Percentiles rank a stretch among this genome's conserved stretches.
These are phyloP conservation scores for Scolopax mira DNA, from an alignment of 2,113 vertebrate genomes.

Conservation along the genomic window DNA sequence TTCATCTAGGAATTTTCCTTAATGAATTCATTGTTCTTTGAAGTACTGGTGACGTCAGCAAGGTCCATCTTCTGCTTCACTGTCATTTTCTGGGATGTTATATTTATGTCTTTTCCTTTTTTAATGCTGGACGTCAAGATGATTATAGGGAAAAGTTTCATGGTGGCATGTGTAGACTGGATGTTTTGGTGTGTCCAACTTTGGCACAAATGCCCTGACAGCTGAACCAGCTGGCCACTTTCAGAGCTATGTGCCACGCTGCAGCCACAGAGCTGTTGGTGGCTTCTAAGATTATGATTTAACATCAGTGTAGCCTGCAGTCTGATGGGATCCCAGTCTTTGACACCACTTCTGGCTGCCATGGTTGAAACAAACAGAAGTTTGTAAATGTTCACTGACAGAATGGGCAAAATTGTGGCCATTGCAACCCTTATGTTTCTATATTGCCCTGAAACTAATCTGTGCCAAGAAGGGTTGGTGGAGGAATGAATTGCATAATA, in stretches of 20 bases:
- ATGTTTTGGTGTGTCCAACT: not conserved
- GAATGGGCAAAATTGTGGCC: not conserved
- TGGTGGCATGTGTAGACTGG: rapidly evolving
- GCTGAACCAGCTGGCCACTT: not conserved
- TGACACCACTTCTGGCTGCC: not conserved
- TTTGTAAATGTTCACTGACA: not conserved
- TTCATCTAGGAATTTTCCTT: not conserved
- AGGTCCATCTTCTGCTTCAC: not conserved
- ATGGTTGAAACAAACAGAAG: not conserved
- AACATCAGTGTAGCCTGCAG: not conserved
- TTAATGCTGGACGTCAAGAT: not conserved
- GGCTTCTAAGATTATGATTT: not conserved
- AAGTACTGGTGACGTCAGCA: not conserved
- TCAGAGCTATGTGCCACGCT: not conserved
- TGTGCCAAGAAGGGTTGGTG: not conserved
- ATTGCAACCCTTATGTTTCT: not conserved
- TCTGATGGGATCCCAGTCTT: not conserved
- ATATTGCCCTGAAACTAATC: not conserved
- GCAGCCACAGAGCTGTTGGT: not conserved
- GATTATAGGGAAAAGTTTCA: not conserved
- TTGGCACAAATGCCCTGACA: not conserved
- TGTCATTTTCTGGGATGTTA: not conserved
- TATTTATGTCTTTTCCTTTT: not conserved
- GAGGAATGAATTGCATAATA: not conserved
- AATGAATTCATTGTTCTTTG: not conserved